Conservation (phyloP, 2,888 invertebrate genomes). For the Nebria salina region DNA sequence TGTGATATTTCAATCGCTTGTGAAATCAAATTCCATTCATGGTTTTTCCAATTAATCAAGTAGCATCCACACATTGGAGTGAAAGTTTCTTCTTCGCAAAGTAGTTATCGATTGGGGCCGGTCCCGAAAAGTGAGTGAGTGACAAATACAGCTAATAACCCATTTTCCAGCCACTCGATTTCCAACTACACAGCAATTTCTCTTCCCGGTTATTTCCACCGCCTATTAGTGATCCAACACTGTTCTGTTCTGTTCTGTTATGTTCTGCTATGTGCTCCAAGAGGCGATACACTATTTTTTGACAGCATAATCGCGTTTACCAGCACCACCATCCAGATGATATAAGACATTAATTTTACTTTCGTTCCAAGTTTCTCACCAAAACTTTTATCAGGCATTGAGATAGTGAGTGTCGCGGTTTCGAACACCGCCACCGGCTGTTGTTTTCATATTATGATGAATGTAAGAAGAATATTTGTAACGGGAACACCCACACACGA, state of each 20-base stretch:
- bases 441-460: slow-evolving; percentile 32
- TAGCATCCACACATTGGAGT: no score
- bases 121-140: slow-evolving; percentile 10
- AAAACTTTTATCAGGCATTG: slow-evolving; percentile 12
- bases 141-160: slow-evolving; percentile 48
- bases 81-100: no score
- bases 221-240: no score
- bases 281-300: slow-evolving; percentile 48
- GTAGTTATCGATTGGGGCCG: no score
- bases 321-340: slow-evolving; percentile 15
- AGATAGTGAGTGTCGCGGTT: no score
- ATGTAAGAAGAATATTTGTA: slow-evolving; percentile 21
- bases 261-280: not conserved
- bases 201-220: not conserved
- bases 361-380: slow-evolving; percentile 18
- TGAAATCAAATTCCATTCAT: no score
- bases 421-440: no score
- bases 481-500: slow-evolving; percentile 13
- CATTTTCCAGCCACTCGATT: slow-evolving; percentile 47
- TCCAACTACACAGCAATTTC: slow-evolving; percentile 35
- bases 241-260: no score
- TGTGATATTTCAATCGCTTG: no score
- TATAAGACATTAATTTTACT: slow-evolving; percentile 46
- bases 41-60: no score
- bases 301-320: slow-evolving; percentile 47